These are phyloP conservation scores for Dryococelus australis DNA, from an alignment of 2,888 invertebrate species.

Conservation along the genomic window DNA sequence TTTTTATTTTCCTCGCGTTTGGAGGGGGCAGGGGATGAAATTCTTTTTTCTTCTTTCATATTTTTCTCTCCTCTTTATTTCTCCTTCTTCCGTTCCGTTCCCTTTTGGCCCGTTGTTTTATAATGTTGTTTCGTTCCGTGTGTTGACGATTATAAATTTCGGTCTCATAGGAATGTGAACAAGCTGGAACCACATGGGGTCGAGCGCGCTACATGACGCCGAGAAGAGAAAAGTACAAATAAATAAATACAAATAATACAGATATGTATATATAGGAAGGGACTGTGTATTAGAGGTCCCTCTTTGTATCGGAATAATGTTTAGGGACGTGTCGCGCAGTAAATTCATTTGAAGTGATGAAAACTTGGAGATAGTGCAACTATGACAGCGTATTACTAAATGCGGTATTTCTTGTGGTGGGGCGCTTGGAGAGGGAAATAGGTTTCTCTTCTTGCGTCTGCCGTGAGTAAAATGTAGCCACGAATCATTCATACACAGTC, in stretches of 20 bases:
- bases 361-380: conserved; percentile 4
- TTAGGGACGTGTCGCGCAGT: not conserved
- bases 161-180: conserved; percentile 16
- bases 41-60: not conserved
- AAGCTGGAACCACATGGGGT: not conserved
- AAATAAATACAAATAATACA: conserved; percentile 16
- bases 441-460: not conserved
- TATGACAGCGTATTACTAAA: not conserved
- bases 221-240: conserved; percentile 10
- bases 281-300: not conserved
- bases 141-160: conserved; percentile 16
- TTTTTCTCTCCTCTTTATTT: not conserved
- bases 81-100: not conserved
- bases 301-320: conserved; percentile 7
- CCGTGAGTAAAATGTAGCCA: not conserved
- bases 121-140: conserved; percentile 9
- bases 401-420: not conserved
- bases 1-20: not conserved
- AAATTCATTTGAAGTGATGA: not conserved
- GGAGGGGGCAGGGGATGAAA: not conserved
- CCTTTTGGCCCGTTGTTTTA: conserved; percentile 10
- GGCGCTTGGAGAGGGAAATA: not conserved
- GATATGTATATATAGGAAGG: not conserved
- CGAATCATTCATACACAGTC: not conserved
- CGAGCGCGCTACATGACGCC: not conserved